Evolutionary conservation across 2,888 invertebrate species (phyloP), one percentile per base, ranked within the genome.

Genomic region (Micropterix aruncella): DNA sequence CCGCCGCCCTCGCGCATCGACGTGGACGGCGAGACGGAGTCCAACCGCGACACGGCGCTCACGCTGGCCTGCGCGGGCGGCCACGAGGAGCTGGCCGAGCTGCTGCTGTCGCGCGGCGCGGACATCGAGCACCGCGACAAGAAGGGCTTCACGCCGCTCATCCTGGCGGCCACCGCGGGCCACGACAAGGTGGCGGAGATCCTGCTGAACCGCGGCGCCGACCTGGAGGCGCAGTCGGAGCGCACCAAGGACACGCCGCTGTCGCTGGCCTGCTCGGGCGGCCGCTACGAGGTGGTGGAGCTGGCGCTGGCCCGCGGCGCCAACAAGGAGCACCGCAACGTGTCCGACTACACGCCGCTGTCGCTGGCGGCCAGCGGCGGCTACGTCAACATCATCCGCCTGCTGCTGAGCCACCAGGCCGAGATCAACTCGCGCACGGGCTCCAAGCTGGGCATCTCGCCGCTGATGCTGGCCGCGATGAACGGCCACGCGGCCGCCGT

Each of bases 391-490:
- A 97, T 99, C 57, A 97, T 99, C 56, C 86, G 94, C 57, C 75
- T 99, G 49, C 70, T 99, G 50, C 72, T 99, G 40, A 86, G 82
- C 58, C 86, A 92, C 63, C 95, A 94, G 55, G 97, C 97, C 38
- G 99, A 99, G 67, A 99, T 99, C 53, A 99, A 99, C 72, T 97
- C 97, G 14, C 80, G 93, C 52, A 93, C 92, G 42, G 95, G 95
- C 41, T 93, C 93, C 51, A 96, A 97, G 68, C 73, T 97, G 46
- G 97, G 99, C 52, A 99, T 99, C 57, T 96, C 96, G 1, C 99
- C 99, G 3, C 75, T 99, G 44, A 99, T 99, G 99, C 66, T 99
- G 58, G 96, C 97, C 15, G 94, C 97, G 17, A 99, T 99, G 97
- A 99, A 99, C 73, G 97, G 97, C 0, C 66, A 73, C 70, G 61